Percentiles rank a stretch among this genome's conserved stretches.
These are phyloP conservation scores for Scortum barcoo DNA, from an alignment of 2,113 vertebrate species.

Conservation along the genomic window DNA sequence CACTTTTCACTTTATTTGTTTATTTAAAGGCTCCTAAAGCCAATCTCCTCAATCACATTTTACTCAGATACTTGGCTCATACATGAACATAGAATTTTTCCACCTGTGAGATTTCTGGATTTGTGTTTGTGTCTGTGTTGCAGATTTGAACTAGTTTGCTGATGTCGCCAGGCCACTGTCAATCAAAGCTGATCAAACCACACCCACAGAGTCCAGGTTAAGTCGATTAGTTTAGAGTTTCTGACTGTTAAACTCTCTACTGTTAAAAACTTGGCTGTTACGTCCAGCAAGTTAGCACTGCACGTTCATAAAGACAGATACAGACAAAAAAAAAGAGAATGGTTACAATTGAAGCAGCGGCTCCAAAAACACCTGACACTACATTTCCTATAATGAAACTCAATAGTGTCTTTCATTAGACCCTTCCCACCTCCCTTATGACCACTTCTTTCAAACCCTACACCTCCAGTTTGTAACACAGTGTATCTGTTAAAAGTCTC, in stretches of 20 bases:
- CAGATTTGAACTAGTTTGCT: no score
- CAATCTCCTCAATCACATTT: not conserved
- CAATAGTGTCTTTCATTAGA: not conserved
- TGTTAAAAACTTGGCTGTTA: not conserved
- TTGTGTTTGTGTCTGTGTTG: not conserved
- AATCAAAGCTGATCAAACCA: not conserved
- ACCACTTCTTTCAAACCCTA: not conserved
- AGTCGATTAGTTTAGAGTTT: not conserved
- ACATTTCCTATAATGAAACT: not conserved
- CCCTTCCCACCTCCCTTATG: no score
- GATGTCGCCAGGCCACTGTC: not conserved
- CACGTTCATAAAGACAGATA: not conserved
- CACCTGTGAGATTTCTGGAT: no score
- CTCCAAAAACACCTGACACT: not conserved
- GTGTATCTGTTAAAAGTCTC: not conserved
- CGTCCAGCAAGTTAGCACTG: not conserved
- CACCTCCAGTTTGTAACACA: not conserved
- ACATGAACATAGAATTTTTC: not conserved
- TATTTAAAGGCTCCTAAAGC: not conserved
- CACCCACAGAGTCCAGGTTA: not conserved
- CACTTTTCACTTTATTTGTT: not conserved
- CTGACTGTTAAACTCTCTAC: not conserved
- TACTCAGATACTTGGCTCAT: not conserved
- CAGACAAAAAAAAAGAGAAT: not conserved
- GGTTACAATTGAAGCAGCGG: not conserved